phyloP scores from a whole-genome alignment of 2,888 invertebrate species.

The Heliconius aoede region DNA sequence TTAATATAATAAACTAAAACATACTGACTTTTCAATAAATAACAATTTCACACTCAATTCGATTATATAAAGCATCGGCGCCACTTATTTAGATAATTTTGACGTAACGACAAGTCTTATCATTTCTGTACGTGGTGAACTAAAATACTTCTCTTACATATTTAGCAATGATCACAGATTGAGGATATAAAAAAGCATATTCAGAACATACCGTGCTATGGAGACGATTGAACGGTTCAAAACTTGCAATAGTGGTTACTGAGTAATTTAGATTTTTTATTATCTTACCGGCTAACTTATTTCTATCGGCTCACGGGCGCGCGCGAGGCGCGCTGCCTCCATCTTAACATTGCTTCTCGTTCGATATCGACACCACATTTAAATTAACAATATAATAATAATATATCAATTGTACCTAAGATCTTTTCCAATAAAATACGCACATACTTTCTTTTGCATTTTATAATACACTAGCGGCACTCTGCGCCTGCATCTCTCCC shows the following conservation, averaged over 20 bases:
- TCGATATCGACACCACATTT: constrained; percentile 81
- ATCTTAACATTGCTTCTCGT: constrained; percentile 80
- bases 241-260: constrained; percentile 81
- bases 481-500: constrained; percentile 53
- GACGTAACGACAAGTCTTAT: constrained; percentile 61
- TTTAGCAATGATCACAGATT: constrained; percentile 83
- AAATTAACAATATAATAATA: constrained; percentile 83
- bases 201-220: constrained; percentile 82
- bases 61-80: constrained; percentile 72
- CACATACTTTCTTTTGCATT: constrained; percentile 74
- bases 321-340: constrained; percentile 70
- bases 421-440: constrained; percentile 80
- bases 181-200: constrained; percentile 82
- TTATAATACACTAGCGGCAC: constrained; percentile 70
- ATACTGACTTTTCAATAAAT: constrained; percentile 81
- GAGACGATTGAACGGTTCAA: constrained; percentile 80
- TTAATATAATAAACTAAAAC: constrained; percentile 81
- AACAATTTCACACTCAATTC: constrained; percentile 78
- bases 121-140: constrained; percentile 70
- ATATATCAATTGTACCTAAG: constrained; percentile 84
- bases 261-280: constrained; percentile 81
- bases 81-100: constrained; percentile 66
- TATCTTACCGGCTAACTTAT: constrained; percentile 81
- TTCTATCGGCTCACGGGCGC: constrained; percentile 78
- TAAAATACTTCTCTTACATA: constrained; percentile 79